Conservation (phyloP, 2,888 invertebrate species). For the Drosophila heteroneura region DNA sequence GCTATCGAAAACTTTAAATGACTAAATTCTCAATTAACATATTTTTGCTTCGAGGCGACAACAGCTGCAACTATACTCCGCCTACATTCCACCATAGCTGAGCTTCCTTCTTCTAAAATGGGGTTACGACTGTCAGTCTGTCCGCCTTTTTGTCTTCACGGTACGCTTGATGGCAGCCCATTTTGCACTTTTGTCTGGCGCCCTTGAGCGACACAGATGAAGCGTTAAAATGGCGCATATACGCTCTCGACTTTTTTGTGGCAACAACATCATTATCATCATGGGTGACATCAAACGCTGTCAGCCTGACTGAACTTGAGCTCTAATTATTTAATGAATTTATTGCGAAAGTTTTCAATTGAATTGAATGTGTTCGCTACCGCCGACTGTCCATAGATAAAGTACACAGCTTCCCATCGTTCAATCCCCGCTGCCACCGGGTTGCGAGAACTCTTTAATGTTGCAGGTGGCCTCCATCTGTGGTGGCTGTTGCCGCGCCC, state of each 20-base stretch:
- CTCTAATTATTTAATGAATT: slow-evolving; percentile 79
- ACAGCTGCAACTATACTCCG: background rate
- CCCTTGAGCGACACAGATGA: slow-evolving; percentile 68
- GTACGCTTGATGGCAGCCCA: slow-evolving; percentile 42
- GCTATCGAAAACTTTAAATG: background rate
- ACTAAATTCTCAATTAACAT: background rate
- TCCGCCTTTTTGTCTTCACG: slow-evolving; percentile 28
- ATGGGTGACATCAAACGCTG: slow-evolving; percentile 54
- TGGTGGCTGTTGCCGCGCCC: slow-evolving; percentile 64
- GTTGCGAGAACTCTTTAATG: slow-evolving; percentile 41
- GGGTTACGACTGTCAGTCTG: slow-evolving; percentile 7
- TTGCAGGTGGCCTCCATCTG: slow-evolving; percentile 72
- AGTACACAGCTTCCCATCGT: background rate
- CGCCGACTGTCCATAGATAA: slow-evolving; percentile 29
- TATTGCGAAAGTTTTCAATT: slow-evolving; percentile 74
- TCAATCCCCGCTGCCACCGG: background rate
- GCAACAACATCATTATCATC: slow-evolving; percentile 30
- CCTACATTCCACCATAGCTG: background rate
- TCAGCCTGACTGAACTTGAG: slow-evolving; percentile 68
- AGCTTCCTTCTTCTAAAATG: background rate
- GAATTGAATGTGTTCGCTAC: slow-evolving; percentile 46
- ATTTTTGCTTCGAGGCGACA: background rate
- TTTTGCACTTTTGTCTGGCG: slow-evolving; percentile 31
- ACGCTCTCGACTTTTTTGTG: slow-evolving; percentile 40
- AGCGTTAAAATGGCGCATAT: slow-evolving; percentile 68